Evolutionary conservation across 2,797 vertebrate species (phyloP).

Genomic region (Malacoraja senta): DNA sequence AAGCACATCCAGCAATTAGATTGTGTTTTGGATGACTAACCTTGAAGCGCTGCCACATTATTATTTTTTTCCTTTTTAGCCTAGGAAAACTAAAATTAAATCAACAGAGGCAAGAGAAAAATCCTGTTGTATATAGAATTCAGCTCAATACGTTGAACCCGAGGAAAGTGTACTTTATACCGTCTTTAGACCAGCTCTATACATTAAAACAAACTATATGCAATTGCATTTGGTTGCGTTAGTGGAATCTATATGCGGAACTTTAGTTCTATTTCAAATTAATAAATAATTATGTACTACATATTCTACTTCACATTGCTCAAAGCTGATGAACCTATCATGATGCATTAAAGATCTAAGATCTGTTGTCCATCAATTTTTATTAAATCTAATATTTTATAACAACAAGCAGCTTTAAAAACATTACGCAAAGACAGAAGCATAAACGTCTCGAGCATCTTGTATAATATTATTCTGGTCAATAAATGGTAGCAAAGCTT

Average conservation of each 20-base stretch:
- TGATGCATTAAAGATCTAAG: background rate
- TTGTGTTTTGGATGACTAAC: background rate
- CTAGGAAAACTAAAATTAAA: background rate
- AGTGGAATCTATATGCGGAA: background rate
- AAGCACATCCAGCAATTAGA: background rate
- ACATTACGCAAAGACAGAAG: background rate
- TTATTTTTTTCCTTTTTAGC: background rate
- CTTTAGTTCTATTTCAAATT: background rate
- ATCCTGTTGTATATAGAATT: background rate
- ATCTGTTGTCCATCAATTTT: background rate
- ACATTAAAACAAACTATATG: background rate
- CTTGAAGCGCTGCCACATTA: background rate
- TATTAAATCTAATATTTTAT: background rate
- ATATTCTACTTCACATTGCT: background rate
- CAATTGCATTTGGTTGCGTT: too few species aligned
- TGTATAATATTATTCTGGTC: background rate
- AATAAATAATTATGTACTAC: background rate
- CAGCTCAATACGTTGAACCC: background rate
- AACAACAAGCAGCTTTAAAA: conserved; percentile 9
- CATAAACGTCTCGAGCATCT: background rate
- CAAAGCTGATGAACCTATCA: background rate
- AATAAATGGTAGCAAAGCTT: background rate
- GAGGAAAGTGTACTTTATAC: background rate
- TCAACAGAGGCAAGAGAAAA: background rate
- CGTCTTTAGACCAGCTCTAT: background rate